Percentiles rank a stretch among this genome's conserved stretches.
These are phyloP conservation scores for Drosophila testacea DNA, from an alignment of 2,888 invertebrate species.

Conservation along the genomic window DNA sequence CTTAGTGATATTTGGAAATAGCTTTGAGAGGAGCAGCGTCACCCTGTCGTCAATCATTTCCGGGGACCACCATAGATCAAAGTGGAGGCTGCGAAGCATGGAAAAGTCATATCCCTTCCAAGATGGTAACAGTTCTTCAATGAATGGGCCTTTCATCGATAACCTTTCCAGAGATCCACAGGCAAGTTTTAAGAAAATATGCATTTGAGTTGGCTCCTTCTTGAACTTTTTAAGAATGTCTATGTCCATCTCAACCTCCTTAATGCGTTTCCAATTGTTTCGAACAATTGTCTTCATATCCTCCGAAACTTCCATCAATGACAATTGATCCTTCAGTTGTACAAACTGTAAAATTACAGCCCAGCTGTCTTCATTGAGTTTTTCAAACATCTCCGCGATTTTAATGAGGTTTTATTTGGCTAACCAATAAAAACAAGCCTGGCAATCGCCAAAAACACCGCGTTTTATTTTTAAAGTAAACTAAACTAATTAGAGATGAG, in stretches of 20 bases:
- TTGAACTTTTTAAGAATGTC: neutral
- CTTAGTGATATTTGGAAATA: conserved; percentile 5
- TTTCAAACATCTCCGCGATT: conserved; percentile 1
- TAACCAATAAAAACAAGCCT: too few relatives aligned
- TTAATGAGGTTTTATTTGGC: too few relatives aligned
- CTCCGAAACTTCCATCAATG: conserved; percentile 2
- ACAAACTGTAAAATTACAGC: neutral
- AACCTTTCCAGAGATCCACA: neutral
- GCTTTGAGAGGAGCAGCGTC: neutral
- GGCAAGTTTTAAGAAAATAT: neutral
- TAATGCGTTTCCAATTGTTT: conserved; percentile 4
- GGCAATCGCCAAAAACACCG: too few relatives aligned
- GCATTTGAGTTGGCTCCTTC: neutral
- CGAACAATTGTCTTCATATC: neutral
- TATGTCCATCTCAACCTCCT: neutral
- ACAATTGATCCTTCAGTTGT: conserved; percentile 6
- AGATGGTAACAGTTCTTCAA: neutral
- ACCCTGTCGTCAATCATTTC: neutral
- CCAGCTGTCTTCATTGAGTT: conserved; percentile 9
- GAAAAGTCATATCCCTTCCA: conserved; percentile 8
- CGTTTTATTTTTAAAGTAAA: too few relatives aligned
- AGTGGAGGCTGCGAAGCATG: neutral
- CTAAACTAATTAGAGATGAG: too few relatives aligned
- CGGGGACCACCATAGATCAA: too few relatives aligned
- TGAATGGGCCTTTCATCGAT: neutral